Base-by-base conservation (phyloP, 2,113 vertebrate genomes). In the Xiphophorus hellerii region DNA sequence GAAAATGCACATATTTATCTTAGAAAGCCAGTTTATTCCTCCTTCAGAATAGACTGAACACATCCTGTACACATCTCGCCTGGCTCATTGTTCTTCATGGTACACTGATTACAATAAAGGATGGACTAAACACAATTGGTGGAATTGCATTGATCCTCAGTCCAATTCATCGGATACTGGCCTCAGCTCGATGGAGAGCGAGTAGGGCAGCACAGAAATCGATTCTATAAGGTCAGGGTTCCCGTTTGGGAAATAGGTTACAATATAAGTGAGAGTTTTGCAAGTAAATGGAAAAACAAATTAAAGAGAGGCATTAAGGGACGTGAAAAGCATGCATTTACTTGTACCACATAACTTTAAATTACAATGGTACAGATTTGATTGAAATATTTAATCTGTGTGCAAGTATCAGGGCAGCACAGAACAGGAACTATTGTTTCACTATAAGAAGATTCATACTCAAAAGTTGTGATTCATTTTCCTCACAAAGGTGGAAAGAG, bases 81-180 rank as follows among this genome's bases (percentile, higher is more conserved):
- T 37, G 73, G 69, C 82, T 76, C 77, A 71, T 85, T 83, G 83
- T 74, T 78, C 78, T 71, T 78, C 76, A 76, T 54, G 77, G 79
- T 88, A 87, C 87, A 81, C 66, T 69, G 87, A 87, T 90, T 86
- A 85, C 83, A 70, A 77, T 72, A 85, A 82, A 90, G 76, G 76
- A 73, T 80, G 81, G 90, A 90, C 87, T 87, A 86, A 87, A 84
- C 82, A 74, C 80, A 30, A 76, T 74, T 42, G 77, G 62, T 58
- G 80, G 79, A 71, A 66, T 31, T 22, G 2, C 76, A 92, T 92
- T 72, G 89, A 91, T 93, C 81, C 88, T 72, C 83, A 71, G 68
- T 80, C 76, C 81, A 69, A 83, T 89, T 83, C 81, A 85, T 87
- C 86, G 76, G 79, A 77, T 86, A 90, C 82, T 74, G 83, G 83